Evolutionary conservation across 2,888 invertebrate species (phyloP).

Genomic region (Stegana nigrithorax): DNA sequence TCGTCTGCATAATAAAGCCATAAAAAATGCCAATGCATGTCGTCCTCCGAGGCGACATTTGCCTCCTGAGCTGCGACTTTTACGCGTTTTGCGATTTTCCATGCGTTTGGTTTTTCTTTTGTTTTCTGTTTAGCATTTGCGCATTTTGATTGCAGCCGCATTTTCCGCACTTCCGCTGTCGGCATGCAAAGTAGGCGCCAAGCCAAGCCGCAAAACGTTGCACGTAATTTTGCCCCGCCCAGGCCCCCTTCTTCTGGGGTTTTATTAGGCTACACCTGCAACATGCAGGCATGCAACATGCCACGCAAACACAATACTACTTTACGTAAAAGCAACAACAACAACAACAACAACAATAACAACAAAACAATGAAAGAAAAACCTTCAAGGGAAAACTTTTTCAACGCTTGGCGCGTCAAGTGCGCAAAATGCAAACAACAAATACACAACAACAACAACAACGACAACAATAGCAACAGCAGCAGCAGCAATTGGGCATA

Average conservation of each 20-base stretch:
- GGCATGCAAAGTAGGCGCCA: conserved; percentile 15
- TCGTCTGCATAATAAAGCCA: conserved; percentile 12
- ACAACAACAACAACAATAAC: too few relatives aligned
- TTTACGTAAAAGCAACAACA: conserved; percentile 29
- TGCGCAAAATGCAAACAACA: conserved; percentile 41
- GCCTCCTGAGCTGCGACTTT: too few relatives aligned
- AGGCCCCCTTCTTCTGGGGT: conserved; percentile 23
- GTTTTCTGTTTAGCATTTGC: background rate
- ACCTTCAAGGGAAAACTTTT: conserved; percentile 56
- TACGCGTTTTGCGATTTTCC: too few relatives aligned
- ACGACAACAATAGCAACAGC: conserved; percentile 15
- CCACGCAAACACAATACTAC: conserved; percentile 4
- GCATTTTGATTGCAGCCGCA: conserved; percentile 54
- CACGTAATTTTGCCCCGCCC: conserved; percentile 36
- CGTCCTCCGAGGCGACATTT: conserved; percentile 13
- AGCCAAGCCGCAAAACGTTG: conserved; percentile 10
- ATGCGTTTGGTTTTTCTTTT: conserved; percentile 2
- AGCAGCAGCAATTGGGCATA: conserved; percentile 32
- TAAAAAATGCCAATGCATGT: conserved; percentile 7
- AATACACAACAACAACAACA: conserved; percentile 23
- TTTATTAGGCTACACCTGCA: background rate
- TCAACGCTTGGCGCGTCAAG: conserved; percentile 19
- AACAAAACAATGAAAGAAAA: too few relatives aligned
- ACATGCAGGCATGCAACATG: conserved; percentile 5
- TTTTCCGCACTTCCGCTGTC: conserved; percentile 63